Conservation (phyloP, 2,888 invertebrate genomes). For the Dugesia japonica region DNA sequence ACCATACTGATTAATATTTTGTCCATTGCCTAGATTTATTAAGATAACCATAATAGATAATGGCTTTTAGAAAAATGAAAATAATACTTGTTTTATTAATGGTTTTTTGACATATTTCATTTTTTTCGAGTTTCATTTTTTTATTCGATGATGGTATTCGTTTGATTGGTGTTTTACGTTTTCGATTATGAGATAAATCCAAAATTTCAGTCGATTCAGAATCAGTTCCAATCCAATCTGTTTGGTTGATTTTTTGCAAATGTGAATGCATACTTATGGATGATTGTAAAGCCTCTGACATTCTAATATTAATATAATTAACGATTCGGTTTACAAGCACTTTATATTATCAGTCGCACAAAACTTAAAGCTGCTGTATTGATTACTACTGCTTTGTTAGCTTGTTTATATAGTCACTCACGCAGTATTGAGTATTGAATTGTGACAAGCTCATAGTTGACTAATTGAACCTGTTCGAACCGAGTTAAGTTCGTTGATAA, state of each 20-base stretch:
- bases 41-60: too few species aligned
- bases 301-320: not conserved
- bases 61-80: too few species aligned
- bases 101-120: not conserved
- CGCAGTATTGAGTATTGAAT: slow-evolving; percentile 20
- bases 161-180: slow-evolving; percentile 1
- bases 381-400: slow-evolving; percentile 20
- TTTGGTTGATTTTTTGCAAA: not conserved
- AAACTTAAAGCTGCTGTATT: slow-evolving; percentile 13
- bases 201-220: not conserved
- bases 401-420: slow-evolving; percentile 20
- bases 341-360: slow-evolving; percentile 14
- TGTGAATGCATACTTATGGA: not conserved
- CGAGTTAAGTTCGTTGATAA: slow-evolving; percentile 20
- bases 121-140: not conserved
- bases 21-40: slow-evolving; percentile 21
- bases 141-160: not conserved
- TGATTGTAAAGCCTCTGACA: slow-evolving; percentile 11
- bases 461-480: slow-evolving; percentile 20
- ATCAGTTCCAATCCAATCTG: slow-evolving; percentile 1
- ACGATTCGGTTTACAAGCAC: slow-evolving; percentile 15
- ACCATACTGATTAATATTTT: slow-evolving; percentile 47
- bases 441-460: slow-evolving; percentile 20
- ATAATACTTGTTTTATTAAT: not conserved
- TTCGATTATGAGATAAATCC: slow-evolving; percentile 11